phyloP scores from a whole-genome alignment of 2,888 invertebrate species.

The Epistrophella euchroma region DNA sequence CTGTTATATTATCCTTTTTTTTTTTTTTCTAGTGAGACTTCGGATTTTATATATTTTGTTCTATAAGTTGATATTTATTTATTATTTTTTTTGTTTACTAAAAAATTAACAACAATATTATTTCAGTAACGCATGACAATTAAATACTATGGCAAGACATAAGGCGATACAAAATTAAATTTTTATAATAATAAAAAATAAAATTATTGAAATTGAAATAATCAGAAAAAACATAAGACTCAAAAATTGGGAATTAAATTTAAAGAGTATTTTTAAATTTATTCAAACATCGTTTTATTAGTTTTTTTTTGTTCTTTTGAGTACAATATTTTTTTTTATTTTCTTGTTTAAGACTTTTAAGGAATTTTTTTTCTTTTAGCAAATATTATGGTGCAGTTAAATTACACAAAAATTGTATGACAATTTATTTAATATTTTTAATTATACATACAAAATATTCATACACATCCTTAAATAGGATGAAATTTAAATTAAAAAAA shows the following conservation, averaged over 20 bases:
- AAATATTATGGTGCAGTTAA: slow-evolving; percentile 72
- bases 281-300: slow-evolving; percentile 44
- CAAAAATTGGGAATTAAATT: not conserved
- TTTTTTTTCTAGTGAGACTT: slow-evolving; percentile 61
- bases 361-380: slow-evolving; percentile 59
- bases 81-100: slow-evolving; percentile 41
- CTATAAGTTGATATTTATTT: slow-evolving; percentile 45
- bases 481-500: slow-evolving; percentile 1
- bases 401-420: slow-evolving; percentile 62
- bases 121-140: slow-evolving; percentile 70
- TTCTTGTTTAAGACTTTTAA: slow-evolving; percentile 28
- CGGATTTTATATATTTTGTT: slow-evolving; percentile 49
- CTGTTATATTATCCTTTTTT: slow-evolving; percentile 62
- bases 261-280: slow-evolving; percentile 41
- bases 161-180: slow-evolving; percentile 62
- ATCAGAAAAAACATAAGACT: not conserved
- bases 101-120: slow-evolving; percentile 73
- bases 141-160: slow-evolving; percentile 75
- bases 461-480: slow-evolving; percentile 5
- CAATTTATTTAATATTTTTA: slow-evolving; percentile 28
- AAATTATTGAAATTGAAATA: not conserved
- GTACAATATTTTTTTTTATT: slow-evolving; percentile 48
- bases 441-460: slow-evolving; percentile 33
- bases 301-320: slow-evolving; percentile 48
- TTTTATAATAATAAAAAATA: slow-evolving; percentile 1